Conservation (phyloP, 2,888 invertebrate species). For the Chironomus tentans region DNA sequence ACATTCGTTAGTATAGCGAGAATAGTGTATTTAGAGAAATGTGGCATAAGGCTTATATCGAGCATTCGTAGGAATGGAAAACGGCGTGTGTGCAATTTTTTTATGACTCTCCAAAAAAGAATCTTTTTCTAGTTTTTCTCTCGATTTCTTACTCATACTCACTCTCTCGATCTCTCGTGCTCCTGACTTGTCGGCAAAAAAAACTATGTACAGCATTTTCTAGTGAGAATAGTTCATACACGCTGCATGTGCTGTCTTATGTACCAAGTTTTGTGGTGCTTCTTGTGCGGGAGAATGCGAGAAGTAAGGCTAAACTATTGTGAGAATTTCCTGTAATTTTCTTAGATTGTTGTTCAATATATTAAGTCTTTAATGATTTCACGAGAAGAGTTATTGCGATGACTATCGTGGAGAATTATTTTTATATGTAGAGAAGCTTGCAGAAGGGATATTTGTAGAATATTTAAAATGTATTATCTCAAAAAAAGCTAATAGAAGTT, state of each 20-base stretch:
- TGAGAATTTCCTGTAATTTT: constrained; percentile 12
- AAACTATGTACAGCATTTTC: not conserved
- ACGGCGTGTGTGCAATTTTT: not conserved
- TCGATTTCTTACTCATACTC: too few relatives aligned
- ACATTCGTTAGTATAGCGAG: not conserved
- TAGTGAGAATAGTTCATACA: not conserved
- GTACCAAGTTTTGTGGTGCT: not conserved
- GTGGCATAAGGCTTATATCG: not conserved
- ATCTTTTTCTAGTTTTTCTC: not conserved
- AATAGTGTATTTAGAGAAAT: not conserved
- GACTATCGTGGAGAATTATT: too few relatives aligned
- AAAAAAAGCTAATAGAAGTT: too few relatives aligned
- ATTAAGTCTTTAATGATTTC: too few relatives aligned
- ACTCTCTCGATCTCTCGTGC: not conserved
- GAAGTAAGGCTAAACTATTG: not conserved
- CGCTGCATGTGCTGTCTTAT: not conserved
- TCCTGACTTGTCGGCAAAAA: not conserved
- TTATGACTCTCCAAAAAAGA: not conserved
- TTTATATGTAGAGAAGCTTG: too few relatives aligned
- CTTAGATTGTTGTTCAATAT: not conserved
- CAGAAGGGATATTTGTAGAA: too few relatives aligned
- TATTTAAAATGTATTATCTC: too few relatives aligned
- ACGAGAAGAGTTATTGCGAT: too few relatives aligned
- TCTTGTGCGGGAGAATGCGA: not conserved
- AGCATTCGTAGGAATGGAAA: not conserved